Conservation (phyloP, 2,113 vertebrate genomes). For the Galbula dea region DNA sequence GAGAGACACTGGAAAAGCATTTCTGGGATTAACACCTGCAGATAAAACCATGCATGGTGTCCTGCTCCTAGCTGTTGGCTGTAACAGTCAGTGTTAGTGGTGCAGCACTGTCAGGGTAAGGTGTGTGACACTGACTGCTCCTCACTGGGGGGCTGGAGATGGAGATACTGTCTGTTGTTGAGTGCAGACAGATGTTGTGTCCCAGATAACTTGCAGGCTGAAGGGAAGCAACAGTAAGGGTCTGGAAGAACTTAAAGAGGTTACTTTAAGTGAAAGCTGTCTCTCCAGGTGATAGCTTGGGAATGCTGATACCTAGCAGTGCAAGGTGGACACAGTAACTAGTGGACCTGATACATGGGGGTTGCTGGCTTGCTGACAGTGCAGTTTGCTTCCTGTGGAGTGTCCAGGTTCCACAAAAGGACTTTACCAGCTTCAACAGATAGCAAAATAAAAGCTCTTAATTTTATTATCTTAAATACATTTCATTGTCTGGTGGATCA, state of each 20-base stretch:
- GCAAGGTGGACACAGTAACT: background rate
- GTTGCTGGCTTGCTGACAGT: background rate
- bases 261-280: no score
- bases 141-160: background rate
- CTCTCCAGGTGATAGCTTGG: background rate
- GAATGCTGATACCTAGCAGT: fast-evolving
- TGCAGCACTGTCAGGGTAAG: background rate
- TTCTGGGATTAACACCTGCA: background rate
- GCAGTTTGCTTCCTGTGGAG: background rate
- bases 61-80: background rate
- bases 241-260: background rate
- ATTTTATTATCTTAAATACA: background rate
- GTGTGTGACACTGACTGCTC: background rate
- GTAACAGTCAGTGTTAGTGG: background rate
- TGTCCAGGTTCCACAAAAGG: background rate
- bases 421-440: background rate
- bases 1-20: background rate
- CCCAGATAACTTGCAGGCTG: background rate
- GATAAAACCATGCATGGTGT: background rate
- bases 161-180: background rate
- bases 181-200: background rate
- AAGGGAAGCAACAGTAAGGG: background rate
- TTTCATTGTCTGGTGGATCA: background rate
- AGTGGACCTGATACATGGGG: background rate
- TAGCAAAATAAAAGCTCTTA: background rate